These are phyloP conservation scores for Troglohyphantes excavatus DNA, from an alignment of 2,888 invertebrate species.

Conservation along the genomic window DNA sequence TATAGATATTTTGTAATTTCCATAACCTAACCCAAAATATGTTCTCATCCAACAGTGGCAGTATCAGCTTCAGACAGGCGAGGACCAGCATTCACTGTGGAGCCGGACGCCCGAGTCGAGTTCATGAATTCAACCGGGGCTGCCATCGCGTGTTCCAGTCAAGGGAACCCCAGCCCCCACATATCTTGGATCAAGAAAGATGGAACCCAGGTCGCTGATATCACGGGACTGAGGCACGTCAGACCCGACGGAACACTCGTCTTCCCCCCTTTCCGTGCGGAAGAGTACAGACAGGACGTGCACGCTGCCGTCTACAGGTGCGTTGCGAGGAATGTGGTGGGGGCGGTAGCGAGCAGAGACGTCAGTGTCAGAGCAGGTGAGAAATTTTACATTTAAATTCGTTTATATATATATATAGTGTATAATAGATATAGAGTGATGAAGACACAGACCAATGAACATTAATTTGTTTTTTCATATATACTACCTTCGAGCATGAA, in stretches of 20 bases:
- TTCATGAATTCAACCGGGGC: conserved; percentile 79
- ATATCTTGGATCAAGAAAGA: conserved; percentile 79
- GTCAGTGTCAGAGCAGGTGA: conserved; percentile 97
- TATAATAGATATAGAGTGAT: too few species aligned
- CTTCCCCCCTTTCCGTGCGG: conserved; percentile 96
- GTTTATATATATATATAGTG: too few species aligned
- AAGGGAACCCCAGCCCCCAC: conserved; percentile 76
- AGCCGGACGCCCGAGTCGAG: conserved; percentile 79
- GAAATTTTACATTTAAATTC: too few species aligned
- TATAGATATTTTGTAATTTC: too few species aligned
- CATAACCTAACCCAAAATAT: too few species aligned
- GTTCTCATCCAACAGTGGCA: conserved; percentile 4
- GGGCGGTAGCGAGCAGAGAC: conserved; percentile 94
- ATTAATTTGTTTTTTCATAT: too few species aligned
- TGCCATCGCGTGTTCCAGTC: conserved; percentile 77
- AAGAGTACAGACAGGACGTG: conserved; percentile 95
- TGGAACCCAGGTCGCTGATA: conserved; percentile 73
- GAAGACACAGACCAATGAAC: too few species aligned
- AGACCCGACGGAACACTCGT: conserved; percentile 90
- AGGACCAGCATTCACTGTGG: conserved; percentile 77
- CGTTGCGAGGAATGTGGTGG: conserved; percentile 93
- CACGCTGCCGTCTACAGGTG: conserved; percentile 97
- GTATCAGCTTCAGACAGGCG: conserved; percentile 47
- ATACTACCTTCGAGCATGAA: too few species aligned
- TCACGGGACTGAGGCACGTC: conserved; percentile 78